Percentiles rank a stretch among this genome's conserved stretches.
These are phyloP conservation scores for Achlya flavicornis DNA, from an alignment of 2,888 invertebrate species.

Conservation along the genomic window DNA sequence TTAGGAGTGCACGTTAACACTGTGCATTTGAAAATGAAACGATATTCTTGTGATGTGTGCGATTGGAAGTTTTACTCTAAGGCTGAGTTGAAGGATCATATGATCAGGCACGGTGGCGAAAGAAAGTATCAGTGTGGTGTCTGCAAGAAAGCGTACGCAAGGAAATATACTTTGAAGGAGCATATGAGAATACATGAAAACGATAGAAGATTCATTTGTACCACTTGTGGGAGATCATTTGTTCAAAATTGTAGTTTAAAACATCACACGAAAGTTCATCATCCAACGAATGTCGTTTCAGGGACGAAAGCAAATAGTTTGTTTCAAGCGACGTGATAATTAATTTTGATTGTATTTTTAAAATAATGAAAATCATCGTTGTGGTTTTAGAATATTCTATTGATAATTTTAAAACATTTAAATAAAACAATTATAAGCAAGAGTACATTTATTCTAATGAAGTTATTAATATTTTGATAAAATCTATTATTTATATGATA, in stretches of 20 bases:
- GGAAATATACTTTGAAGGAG: slow-evolving; percentile 71
- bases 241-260: slow-evolving; percentile 74
- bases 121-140: slow-evolving; percentile 75
- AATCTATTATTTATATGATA: not conserved
- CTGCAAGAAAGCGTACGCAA: slow-evolving; percentile 79
- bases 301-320: slow-evolving; percentile 22
- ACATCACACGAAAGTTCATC: slow-evolving; percentile 69
- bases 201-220: slow-evolving; percentile 68
- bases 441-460: not conserved
- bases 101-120: slow-evolving; percentile 80
- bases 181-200: slow-evolving; percentile 76
- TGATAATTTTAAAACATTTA: not conserved
- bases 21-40: slow-evolving; percentile 74
- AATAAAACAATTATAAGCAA: not conserved
- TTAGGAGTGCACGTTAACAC: slow-evolving; percentile 64
- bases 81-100: slow-evolving; percentile 81
- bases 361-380: too few species aligned
- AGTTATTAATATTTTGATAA: not conserved
- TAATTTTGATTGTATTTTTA: too few species aligned
- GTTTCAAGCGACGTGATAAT: slow-evolving; percentile 9
- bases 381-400: too few species aligned
- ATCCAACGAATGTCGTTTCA: slow-evolving; percentile 40
- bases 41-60: slow-evolving; percentile 75
- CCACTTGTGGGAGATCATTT: slow-evolving; percentile 65
- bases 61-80: slow-evolving; percentile 82